Conservation (phyloP, 1,140 invertebrate genomes). For the Zaprionus africanus region DNA sequence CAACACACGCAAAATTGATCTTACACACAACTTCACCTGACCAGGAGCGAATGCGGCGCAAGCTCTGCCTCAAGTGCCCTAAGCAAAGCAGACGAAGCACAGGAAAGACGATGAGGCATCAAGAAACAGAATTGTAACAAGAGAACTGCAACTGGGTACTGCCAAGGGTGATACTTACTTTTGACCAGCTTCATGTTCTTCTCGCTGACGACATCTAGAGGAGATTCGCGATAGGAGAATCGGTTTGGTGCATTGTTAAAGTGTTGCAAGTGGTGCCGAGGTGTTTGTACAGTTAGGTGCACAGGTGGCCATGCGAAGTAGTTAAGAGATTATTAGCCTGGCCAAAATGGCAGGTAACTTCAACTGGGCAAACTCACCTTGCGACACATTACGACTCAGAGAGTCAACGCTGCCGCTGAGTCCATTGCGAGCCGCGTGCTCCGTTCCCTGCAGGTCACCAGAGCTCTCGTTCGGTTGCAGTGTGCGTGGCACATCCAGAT, state of each 20-base stretch:
- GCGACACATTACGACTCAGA: conserved; percentile 80
- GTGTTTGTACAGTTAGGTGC: conserved; percentile 26
- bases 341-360: background rate
- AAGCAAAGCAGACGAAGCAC: conserved; percentile 20
- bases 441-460: conserved; percentile 71
- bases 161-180: conserved; percentile 68
- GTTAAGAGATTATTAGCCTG: conserved; percentile 13
- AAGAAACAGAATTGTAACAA: conserved; percentile 5
- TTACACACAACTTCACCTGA: conserved; percentile 70
- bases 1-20: conserved; percentile 61
- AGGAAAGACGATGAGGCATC: too few relatives aligned
- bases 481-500: conserved; percentile 74
- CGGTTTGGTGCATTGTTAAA: conserved; percentile 58
- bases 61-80: conserved; percentile 67
- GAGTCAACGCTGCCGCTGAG: conserved; percentile 82
- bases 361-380: conserved; percentile 57
- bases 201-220: conserved; percentile 57
- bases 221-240: conserved; percentile 16
- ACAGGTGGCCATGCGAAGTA: conserved; percentile 43
- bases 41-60: conserved; percentile 72
- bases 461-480: conserved; percentile 82
- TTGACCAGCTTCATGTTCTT: conserved; percentile 72
- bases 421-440: conserved; percentile 61
- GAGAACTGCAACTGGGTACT: background rate
- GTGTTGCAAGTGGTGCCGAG: conserved; percentile 31